phyloP scores from a whole-genome alignment of 2,113 vertebrate species.

The Vimba vimba region DNA sequence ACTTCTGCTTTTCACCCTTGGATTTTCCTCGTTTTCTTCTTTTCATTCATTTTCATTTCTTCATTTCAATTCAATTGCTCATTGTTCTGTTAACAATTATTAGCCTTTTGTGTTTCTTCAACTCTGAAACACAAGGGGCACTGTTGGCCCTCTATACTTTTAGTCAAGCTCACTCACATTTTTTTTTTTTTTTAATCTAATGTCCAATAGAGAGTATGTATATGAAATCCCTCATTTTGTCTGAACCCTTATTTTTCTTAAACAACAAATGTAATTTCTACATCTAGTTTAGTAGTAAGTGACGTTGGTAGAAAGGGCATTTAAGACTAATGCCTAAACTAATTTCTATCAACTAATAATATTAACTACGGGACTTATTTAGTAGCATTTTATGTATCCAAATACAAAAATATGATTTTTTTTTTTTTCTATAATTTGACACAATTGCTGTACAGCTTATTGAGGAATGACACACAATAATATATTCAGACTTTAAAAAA shows the following conservation, averaged over 20 bases:
- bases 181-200: neutral
- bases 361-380: neutral
- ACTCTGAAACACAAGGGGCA: too few relatives aligned
- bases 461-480: neutral
- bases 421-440: neutral
- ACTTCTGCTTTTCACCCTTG: conserved; percentile 12
- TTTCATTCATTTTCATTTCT: neutral
- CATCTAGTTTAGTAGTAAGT: neutral
- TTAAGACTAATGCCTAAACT: neutral
- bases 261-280: neutral
- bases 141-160: neutral
- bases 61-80: neutral
- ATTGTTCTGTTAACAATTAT: neutral
- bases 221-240: neutral
- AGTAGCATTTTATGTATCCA: neutral
- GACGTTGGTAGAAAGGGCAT: neutral
- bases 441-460: neutral
- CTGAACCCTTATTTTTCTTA: neutral
- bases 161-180: neutral
- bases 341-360: neutral
- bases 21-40: conserved; percentile 16
- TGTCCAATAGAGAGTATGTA: neutral
- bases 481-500: neutral
- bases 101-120: neutral
- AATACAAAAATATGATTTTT: neutral